Conservation (phyloP, 2,888 invertebrate genomes). For the Parnassius orleans region DNA sequence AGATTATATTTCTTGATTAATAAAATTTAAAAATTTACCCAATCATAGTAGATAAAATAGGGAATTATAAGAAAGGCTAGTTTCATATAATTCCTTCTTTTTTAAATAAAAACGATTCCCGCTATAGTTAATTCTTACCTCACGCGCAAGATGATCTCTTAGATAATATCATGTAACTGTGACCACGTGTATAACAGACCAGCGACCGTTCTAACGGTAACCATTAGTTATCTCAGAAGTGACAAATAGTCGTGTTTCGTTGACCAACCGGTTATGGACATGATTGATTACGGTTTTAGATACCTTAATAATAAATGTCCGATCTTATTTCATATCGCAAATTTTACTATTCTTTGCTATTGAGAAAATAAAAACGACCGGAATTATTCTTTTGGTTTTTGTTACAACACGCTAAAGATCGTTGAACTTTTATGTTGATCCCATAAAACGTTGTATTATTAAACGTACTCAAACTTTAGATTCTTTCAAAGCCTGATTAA, state of each 20-base stretch:
- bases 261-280: conserved; percentile 17
- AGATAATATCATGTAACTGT: conserved; percentile 19
- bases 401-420: no score
- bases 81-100: no score
- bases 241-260: conserved; percentile 22
- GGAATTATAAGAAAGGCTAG: no score
- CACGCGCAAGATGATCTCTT: conserved; percentile 10
- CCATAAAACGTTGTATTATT: no score
- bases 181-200: conserved; percentile 11
- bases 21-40: no score
- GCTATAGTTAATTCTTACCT: conserved; percentile 1
- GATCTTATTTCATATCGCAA: neutral
- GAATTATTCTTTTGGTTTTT: no score
- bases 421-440: no score
- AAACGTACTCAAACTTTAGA: no score
- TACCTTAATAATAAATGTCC: neutral
- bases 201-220: conserved; percentile 23
- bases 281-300: conserved; percentile 13
- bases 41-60: no score
- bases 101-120: neutral
- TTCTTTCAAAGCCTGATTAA: no score
- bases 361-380: no score
- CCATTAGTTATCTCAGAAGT: conserved; percentile 21
- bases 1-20: no score
- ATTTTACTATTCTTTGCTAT: neutral